Percentiles rank a stretch among this genome's conserved stretches.
Conservation (phyloP, 2,797 vertebrate genomes). For the Rhinichthys osculus region DNA sequence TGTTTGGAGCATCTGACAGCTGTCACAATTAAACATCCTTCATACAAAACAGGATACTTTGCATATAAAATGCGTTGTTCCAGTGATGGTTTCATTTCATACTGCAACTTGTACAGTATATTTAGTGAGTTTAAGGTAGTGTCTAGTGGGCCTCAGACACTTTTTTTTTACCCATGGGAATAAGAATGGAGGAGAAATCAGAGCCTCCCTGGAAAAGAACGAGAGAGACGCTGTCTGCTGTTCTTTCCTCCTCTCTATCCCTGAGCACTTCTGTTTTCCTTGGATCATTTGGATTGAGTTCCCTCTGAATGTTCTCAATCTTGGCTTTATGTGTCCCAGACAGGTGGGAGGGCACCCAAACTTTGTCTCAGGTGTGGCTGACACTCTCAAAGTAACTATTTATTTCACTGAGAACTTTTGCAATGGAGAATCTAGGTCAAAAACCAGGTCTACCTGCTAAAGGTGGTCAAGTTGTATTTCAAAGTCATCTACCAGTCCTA, state of each 20-base stretch:
- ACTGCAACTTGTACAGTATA: not conserved
- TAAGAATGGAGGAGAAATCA: slow-evolving; percentile 37
- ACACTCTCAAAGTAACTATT: not conserved
- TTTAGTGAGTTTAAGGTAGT: slow-evolving; percentile 3
- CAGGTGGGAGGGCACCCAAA: slow-evolving; percentile 34
- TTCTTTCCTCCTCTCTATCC: not conserved
- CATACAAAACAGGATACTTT: not conserved
- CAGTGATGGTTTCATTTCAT: not conserved
- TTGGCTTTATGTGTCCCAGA: slow-evolving; percentile 44
- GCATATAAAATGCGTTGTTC: not conserved
- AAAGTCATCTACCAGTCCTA: not conserved
- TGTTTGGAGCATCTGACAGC: not conserved
- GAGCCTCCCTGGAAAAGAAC: slow-evolving; percentile 14
- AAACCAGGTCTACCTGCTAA: not conserved
- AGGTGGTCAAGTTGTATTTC: not conserved
- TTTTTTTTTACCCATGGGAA: not conserved
- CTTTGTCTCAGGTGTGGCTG: slow-evolving; percentile 23
- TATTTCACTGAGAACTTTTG: not conserved
- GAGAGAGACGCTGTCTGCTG: not conserved
- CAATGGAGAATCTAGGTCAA: not conserved
- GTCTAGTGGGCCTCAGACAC: not conserved
- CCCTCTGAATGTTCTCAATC: slow-evolving; percentile 65
- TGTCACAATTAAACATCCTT: not conserved
- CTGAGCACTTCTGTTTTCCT: slow-evolving; percentile 18
- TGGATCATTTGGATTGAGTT: slow-evolving; percentile 45